A percentile compares a stretch with the other conserved stretches of the same genome.
Evolutionary conservation across 2,888 invertebrate species (phyloP).

Genomic region (Papilio protenor): DNA sequence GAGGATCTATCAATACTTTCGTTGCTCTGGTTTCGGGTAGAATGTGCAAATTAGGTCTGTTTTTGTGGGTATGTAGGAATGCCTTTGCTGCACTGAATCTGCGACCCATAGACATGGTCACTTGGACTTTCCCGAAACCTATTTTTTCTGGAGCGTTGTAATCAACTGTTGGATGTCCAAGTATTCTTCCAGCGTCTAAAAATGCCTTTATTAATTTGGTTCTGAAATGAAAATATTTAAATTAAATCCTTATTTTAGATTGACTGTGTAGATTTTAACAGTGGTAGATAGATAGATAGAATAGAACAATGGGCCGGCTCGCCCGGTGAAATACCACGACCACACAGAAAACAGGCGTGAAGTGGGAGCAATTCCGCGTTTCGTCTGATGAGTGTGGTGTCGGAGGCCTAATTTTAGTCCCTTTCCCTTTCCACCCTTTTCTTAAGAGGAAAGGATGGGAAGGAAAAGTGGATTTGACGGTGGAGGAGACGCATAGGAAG

Average conservation of each 20-base stretch:
- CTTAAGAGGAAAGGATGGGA: no score
- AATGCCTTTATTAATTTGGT: conserved; percentile 78
- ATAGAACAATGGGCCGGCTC: no score
- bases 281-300: no score
- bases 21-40: conserved; percentile 86
- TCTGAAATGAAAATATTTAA: conserved; percentile 57
- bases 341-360: no score
- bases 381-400: no score
- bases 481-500: no score
- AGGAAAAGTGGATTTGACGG: no score
- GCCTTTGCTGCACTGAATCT: conserved; percentile 87
- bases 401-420: no score
- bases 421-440: no score
- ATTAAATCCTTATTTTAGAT: neutral
- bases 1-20: conserved; percentile 86
- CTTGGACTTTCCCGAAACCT: conserved; percentile 88
- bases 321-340: no score
- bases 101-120: conserved; percentile 83
- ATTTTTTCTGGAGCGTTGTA: conserved; percentile 86
- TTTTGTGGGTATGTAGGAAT: conserved; percentile 85
- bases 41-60: conserved; percentile 87
- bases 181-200: conserved; percentile 85
- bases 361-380: no score
- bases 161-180: conserved; percentile 88
- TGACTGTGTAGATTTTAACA: neutral